These are phyloP conservation scores for Masnerella sp. DNA, from an alignment of 2,888 invertebrate genomes.

Conservation along the genomic window DNA sequence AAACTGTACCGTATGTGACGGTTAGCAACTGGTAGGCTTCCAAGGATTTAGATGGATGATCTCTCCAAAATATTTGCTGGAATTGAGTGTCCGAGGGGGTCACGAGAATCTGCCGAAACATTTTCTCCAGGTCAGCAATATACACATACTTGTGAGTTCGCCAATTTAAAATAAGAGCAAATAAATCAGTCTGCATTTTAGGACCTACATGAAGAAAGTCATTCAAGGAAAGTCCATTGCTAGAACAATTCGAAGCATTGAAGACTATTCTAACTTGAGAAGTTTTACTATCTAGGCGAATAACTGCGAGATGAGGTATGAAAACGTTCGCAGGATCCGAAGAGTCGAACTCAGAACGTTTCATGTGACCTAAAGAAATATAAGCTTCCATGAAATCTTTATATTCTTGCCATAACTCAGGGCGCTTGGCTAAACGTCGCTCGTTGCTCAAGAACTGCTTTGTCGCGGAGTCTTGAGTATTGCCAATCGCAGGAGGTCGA, in stretches of 20 bases:
- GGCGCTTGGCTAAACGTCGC: background rate
- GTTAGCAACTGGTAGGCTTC: background rate
- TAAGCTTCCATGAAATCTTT: background rate
- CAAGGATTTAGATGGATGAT: background rate
- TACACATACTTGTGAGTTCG: background rate
- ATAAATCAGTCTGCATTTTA: background rate
- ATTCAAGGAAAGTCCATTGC: background rate
- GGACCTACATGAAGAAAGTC: constrained; percentile 3
- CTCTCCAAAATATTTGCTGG: constrained; percentile 1
- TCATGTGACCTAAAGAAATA: background rate
- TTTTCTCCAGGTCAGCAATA: constrained; percentile 4
- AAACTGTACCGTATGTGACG: constrained; percentile 3
- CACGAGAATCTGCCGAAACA: constrained; percentile 8
- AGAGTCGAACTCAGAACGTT: background rate
- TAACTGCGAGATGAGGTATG: constrained; percentile 1
- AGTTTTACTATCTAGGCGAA: background rate
- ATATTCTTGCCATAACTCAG: background rate
- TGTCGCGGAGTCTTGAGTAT: background rate
- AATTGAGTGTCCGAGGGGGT: background rate
- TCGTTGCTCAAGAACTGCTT: background rate
- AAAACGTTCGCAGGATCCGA: background rate
- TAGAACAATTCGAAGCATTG: background rate
- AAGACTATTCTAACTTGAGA: constrained; percentile 10
- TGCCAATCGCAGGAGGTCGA: background rate
- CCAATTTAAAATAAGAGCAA: background rate